Evolutionary conservation across 2,113 vertebrate genomes (phyloP), one percentile per base, ranked within the genome.

Genomic region (Neogobius melanostomus): DNA sequence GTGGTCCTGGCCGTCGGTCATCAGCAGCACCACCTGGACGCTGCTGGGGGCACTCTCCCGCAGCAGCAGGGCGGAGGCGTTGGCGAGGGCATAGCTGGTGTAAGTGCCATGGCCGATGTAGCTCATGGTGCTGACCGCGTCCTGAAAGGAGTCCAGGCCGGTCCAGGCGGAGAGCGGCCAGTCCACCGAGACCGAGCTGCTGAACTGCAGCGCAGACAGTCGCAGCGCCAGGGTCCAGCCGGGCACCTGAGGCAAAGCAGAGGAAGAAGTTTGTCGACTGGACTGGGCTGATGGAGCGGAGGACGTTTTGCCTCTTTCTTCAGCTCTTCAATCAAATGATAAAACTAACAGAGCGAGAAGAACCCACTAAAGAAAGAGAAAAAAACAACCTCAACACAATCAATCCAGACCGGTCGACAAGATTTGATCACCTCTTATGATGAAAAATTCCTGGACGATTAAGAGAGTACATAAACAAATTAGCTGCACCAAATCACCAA

Each of bases 41-140:
- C 89, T 89, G 57, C 85, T 81, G 28, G 79, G 85, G 8, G 54
- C 87, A 1, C 94, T 93, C 90, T 97, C 93, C 12, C 68, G 85
- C 82, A 88, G 82, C 77, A 98, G 89, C 48, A 97, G 82, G 11
- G 89, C 92, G 0, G 95, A 94, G 62, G 92, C 92, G 61, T 96
- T 97, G 82, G 91, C 89, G 77, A 97, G 89, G 64, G 95, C 95
- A 6, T 95, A 96, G 64, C 94, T 94, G 51, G 95, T 93, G 73
- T 95, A 97, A 36, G 95, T 96, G 64, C 96, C 95, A 0, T 97
- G 95, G 45, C 95, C 95, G 68, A 97, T 95, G 82, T 95, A 92
- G 76, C 44, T 80, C 92, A 96, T 90, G 67, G 74, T 70, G 50
- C 6, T 77, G n/a, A 94, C 82, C 15, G 46, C 78, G 8, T 82